A percentile compares a stretch with the other conserved stretches of the same genome.
Evolutionary conservation across 2,113 vertebrate species (phyloP).

Genomic region (Martes martes): DNA sequence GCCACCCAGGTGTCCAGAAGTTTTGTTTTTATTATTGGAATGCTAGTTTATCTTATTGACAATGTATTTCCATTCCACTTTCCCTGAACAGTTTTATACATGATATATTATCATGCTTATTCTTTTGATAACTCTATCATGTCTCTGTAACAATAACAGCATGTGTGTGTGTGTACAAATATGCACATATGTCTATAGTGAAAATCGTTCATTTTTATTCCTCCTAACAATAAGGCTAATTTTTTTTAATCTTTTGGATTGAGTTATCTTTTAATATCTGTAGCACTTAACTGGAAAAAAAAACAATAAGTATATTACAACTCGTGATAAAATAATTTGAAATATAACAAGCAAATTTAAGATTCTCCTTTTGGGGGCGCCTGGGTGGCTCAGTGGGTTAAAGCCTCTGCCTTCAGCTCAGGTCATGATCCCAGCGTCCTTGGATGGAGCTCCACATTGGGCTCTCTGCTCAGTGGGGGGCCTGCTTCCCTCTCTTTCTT

Average conservation of each 20-base stretch:
- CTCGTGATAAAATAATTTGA: background rate
- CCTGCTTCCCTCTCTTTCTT: no score
- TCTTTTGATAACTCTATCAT: background rate
- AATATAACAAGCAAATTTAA: background rate
- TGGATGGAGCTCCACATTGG: accelerated
- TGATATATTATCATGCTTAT: background rate
- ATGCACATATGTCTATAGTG: background rate
- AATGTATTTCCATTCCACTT: background rate
- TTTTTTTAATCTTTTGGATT: background rate
- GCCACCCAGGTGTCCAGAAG: background rate
- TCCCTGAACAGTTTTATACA: background rate
- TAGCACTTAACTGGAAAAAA: background rate
- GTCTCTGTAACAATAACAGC: background rate
- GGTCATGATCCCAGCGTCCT: no score
- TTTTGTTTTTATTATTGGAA: background rate
- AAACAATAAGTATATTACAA: background rate
- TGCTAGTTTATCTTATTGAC: background rate
- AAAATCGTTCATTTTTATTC: background rate
- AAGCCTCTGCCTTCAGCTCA: no score
- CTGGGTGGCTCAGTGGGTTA: no score
- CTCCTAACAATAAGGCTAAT: background rate
- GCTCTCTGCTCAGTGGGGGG: no score
- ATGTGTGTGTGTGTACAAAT: background rate
- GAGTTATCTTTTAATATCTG: background rate
- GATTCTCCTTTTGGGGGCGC: background rate